Evolutionary conservation across 2,888 invertebrate species (phyloP).

Genomic region (Melanotus villosus): DNA sequence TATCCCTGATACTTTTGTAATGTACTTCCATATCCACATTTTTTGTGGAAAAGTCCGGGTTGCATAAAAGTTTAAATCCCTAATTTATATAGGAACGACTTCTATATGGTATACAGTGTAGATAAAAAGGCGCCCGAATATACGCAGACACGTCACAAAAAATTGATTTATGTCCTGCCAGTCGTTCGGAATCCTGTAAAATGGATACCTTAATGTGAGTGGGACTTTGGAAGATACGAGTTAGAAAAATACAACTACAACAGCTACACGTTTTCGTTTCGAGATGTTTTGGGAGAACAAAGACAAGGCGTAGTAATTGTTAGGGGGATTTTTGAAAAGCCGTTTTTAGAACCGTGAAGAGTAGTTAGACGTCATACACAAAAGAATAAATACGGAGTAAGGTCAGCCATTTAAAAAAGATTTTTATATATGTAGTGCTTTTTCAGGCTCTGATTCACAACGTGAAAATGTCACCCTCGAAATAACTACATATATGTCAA

Average conservation of each 20-base stretch:
- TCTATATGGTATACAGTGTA: neutral
- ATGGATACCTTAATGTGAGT: constrained; percentile 8
- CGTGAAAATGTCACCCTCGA: neutral
- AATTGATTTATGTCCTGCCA: constrained; percentile 34
- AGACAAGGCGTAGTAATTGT: neutral
- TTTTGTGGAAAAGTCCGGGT: neutral
- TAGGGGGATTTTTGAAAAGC: neutral
- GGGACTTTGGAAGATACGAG: neutral
- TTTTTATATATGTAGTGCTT: neutral
- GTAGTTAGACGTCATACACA: too few species aligned
- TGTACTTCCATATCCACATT: neutral
- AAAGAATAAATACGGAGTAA: too few species aligned
- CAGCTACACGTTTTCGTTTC: neutral
- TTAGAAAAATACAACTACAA: neutral
- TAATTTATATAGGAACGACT: constrained; percentile 24
- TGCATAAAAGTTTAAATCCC: constrained; percentile 19
- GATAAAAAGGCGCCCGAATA: constrained; percentile 17
- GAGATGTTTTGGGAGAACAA: neutral
- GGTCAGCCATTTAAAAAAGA: neutral
- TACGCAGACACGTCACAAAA: constrained; percentile 32
- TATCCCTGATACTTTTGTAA: neutral
- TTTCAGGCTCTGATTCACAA: neutral
- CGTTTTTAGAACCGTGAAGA: too few species aligned
- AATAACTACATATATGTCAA: neutral
- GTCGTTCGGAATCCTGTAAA: constrained; percentile 26